Base-by-base conservation (phyloP, 2,888 invertebrate species). In the Hemithea aestivaria region DNA sequence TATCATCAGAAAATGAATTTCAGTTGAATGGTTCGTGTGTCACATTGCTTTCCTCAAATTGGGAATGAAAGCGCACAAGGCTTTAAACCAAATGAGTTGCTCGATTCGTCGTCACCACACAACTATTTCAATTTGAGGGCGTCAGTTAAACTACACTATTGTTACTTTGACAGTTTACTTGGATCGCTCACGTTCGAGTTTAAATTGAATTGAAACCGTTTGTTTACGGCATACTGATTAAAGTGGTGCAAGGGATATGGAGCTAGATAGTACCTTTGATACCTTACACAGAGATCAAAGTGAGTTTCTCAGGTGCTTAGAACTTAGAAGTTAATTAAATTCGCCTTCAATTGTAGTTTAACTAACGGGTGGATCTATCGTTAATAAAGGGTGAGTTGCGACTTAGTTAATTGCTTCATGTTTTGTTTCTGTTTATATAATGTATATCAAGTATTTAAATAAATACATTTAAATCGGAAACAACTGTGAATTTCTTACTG, bases 101-200 rank as follows among this genome's bases (percentile, higher is more conserved):
- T 64, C 62, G 51, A 62, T 63, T 57, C 52, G 43, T 43, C 53
- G 57, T 45, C 53, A 45, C 52, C 48, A 40, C 47, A 49, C 59
- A 62, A 68, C 63, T 63, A 67, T 71, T 73, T 71, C 73, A 69
- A 73, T 72, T 75, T 69, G 60, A 62, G 56, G 60, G 62, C 64
- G 67, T 67, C 69, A 72, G 69, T 72, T 70, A 62, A 69, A 66
- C 68, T 67, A 69, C 53, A 59, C 53, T 51, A 53, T 61, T 66
- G 67, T 63, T 66, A 66, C 62, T 71, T 69, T 70, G 72, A 68
- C 64, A 69, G 66, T 69, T 69, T 59, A 58, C 59, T 53, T 51
- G 62, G 58, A 58, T 62, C 59, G 60, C 59, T 36, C 45, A 49
- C 51, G 51, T 46, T 57, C 56, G 56, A 63, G 66, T 68, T 62